Percentiles rank a stretch among this genome's conserved stretches.
phyloP scores from a whole-genome alignment of 1,140 invertebrate genomes.

The Drosophila nebulosa region DNA sequence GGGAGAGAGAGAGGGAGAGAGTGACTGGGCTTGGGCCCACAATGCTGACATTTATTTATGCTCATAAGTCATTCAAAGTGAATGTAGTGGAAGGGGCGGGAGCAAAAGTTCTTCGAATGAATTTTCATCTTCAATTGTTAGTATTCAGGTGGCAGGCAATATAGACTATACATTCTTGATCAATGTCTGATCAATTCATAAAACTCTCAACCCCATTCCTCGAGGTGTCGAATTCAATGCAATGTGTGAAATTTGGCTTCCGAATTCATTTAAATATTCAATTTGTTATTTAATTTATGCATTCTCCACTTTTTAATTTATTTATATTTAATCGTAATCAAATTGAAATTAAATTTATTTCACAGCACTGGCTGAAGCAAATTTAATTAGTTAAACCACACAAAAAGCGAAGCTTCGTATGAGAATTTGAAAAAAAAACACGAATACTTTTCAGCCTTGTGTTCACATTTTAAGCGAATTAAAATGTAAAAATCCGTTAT shows the following conservation, averaged over 20 bases:
- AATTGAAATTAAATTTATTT: background rate
- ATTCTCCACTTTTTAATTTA: background rate
- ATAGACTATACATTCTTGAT: no score
- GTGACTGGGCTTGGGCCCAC: slow-evolving; percentile 14
- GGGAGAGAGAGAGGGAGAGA: background rate
- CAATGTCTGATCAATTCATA: no score
- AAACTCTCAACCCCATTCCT: no score
- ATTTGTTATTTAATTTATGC: background rate
- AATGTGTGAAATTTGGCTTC: background rate
- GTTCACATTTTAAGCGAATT: slow-evolving; percentile 54
- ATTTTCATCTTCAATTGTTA: no score
- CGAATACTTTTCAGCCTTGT: slow-evolving; percentile 9
- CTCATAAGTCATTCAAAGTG: slow-evolving; percentile 54
- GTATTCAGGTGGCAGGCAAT: no score
- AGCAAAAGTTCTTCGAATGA: no score
- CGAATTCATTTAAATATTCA: background rate
- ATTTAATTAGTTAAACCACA: background rate
- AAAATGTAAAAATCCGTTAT: slow-evolving; percentile 48
- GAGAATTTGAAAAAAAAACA: background rate
- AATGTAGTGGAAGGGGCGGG: background rate
- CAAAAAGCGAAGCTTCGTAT: background rate
- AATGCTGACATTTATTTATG: slow-evolving; percentile 66
- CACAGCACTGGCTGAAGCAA: background rate
- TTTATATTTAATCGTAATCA: background rate
- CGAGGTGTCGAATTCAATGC: no score